Base-by-base conservation (phyloP, 2,113 vertebrate genomes). In the Camelus dromedarius region DNA sequence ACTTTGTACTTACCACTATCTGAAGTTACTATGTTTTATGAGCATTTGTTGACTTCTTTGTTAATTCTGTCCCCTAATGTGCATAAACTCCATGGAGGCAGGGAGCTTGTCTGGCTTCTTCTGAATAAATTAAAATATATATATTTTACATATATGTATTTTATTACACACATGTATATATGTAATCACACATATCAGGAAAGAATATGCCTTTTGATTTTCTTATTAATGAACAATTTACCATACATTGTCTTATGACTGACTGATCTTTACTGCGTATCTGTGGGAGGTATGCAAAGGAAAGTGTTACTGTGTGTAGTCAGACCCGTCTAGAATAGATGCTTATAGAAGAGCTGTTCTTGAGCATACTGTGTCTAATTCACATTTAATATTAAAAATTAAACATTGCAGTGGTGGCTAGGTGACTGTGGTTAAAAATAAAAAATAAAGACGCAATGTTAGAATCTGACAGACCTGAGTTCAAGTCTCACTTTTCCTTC, bases 191-290 rank as follows among this genome's bases (percentile, higher is more conserved):
- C 28, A 54, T 56, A 73, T 28, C 10, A 28, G 73, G 56, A 70
- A 83, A 35, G 52, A 69, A 81, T 14, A 80, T 86, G 11, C 9
- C 8, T 83, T 82, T 83, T 82, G 26, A 14, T 73, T 42, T 84
- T 95, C 77, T 52, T 50, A 85, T 56, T 56, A 81, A 64, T 82
- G 28, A 95, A 64, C 6, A 73, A 67, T 67, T 92, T 81, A 76
- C 38, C 10, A 0, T 62, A 24, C 13, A 54, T 18, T 67, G 3
- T 92, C 24, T 75, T 79, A 3, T 32, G 54, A 54, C 5, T 70
- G 2, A 66, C 77, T 69, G n/a, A 72, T 89, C 42, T 94, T 94
- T 60, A 46, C 48, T 82, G 79, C 84, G 75, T 64, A 32, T 22
- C 28, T 76, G 2, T 2, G 0, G 50, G 38, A 72, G 8, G 3